Base-by-base conservation (phyloP, 1,140 invertebrate genomes). In the Ips nitidus region DNA sequence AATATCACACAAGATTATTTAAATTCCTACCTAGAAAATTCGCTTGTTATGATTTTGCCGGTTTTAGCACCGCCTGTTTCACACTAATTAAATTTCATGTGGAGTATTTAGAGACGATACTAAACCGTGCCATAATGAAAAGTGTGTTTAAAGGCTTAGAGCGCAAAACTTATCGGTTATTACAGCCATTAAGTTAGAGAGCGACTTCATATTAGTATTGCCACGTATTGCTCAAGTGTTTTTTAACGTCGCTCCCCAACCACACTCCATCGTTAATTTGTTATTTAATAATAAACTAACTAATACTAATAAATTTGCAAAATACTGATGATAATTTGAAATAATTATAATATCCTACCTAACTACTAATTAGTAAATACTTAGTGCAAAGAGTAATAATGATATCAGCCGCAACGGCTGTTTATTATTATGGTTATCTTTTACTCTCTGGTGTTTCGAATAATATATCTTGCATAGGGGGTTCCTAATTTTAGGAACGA, bases 251-350 rank as follows among this genome's bases (percentile, higher is more conserved):
- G 22, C 22, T 22, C 22, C 22, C 22, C 22, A 22, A 22, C 22
- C 22, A 22, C 22, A 22, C 22, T 22, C 37, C 38, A 42, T 68
- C 52, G 56, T 60, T 60, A 69, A 69, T 69, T 69, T 69, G 59
- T 69, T 69, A 22, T 22, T 22, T 22, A 22, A 22, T 22, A 62
- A 68, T 60, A 40, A 55, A 62, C 66, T 69, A 69, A 69, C 66
- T 69, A 69, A 69, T 62, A 62, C 66, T 69, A 62, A 55, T 36
- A 50, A 64, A 64, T 64, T 70, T 64, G 69, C 58, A 65, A 70
- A 70, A 70, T 70, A 70, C 69, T 70, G 69, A 69, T 69, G 52
- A 63, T 69, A 39, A 55, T 64, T 66, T 43, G 52, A 66, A 70
- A 70, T 56, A 55, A 55, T 55, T 55, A 55, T 69, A 45, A 64